Conservation (phyloP, 2,113 vertebrate species). For the Amphilophus citrinellus region DNA sequence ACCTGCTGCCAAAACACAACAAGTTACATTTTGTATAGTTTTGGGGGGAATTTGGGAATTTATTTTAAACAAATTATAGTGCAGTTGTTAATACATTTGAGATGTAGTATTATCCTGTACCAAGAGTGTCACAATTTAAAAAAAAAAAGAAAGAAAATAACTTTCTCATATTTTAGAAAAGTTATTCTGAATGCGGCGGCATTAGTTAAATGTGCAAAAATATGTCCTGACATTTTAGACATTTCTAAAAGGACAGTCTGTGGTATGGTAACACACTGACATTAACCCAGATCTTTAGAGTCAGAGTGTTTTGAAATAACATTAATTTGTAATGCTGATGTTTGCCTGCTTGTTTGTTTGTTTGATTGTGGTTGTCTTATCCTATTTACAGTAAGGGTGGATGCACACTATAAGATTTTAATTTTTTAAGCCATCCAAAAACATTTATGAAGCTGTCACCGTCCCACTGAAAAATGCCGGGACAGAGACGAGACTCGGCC, state of each 20-base stretch:
- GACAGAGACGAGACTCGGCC: neutral
- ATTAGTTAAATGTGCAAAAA: conserved; percentile 19
- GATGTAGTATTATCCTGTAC: neutral
- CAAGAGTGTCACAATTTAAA: neutral
- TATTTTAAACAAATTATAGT: neutral
- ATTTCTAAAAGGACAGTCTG: neutral
- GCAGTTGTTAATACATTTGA: neutral
- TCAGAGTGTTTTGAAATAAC: conserved; percentile 1
- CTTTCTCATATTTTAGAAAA: neutral
- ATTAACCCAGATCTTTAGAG: neutral
- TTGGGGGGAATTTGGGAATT: neutral
- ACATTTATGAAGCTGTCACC: neutral
- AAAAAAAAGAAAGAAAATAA: neutral
- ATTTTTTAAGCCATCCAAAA: neutral
- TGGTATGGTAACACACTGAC: conserved; percentile 14
- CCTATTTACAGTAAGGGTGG: conserved; percentile 66
- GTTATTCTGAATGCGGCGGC: neutral
- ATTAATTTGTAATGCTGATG: conserved; percentile 19
- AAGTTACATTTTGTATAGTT: neutral
- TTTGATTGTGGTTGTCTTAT: conserved; percentile 70
- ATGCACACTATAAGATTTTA: conserved; percentile 44
- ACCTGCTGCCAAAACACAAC: neutral
- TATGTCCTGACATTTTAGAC: neutral
- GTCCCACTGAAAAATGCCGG: neutral
- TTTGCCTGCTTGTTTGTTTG: conserved; percentile 67